phyloP scores from a whole-genome alignment of 2,888 invertebrate genomes.

The Oligia latruncula region DNA sequence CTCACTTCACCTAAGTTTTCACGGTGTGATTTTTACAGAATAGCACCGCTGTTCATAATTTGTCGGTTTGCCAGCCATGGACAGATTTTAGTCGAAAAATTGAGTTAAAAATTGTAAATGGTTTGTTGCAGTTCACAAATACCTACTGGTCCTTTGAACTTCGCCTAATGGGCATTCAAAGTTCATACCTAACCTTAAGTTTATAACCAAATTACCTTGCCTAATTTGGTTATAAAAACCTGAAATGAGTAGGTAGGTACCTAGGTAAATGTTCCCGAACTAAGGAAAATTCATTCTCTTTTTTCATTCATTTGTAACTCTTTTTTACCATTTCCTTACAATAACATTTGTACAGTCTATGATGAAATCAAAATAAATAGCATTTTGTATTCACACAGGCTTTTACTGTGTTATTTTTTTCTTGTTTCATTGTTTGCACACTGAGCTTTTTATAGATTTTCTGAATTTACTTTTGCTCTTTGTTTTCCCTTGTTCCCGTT shows the following conservation, averaged over 20 bases:
- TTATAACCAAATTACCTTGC: too few species aligned
- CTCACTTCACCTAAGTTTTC: too few species aligned
- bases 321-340: slow-evolving; percentile 1
- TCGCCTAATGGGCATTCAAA: not conserved
- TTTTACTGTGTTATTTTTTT: slow-evolving; percentile 34
- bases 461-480: slow-evolving; percentile 25
- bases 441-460: slow-evolving; percentile 10
- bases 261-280: not conserved
- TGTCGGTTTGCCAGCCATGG: too few species aligned
- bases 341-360: slow-evolving; percentile 14
- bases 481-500: slow-evolving; percentile 2
- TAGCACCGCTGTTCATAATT: too few species aligned
- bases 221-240: not conserved
- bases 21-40: too few species aligned
- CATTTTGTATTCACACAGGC: slow-evolving; percentile 34
- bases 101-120: too few species aligned
- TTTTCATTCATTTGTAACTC: not conserved
- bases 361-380: slow-evolving; percentile 39
- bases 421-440: slow-evolving; percentile 19
- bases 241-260: not conserved
- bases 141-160: not conserved
- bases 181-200: too few species aligned
- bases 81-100: too few species aligned
- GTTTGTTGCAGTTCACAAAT: not conserved
- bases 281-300: not conserved